Percentiles rank a stretch among this genome's conserved stretches.
phyloP scores from a whole-genome alignment of 2,113 vertebrate species.

The Numenius arquata region DNA sequence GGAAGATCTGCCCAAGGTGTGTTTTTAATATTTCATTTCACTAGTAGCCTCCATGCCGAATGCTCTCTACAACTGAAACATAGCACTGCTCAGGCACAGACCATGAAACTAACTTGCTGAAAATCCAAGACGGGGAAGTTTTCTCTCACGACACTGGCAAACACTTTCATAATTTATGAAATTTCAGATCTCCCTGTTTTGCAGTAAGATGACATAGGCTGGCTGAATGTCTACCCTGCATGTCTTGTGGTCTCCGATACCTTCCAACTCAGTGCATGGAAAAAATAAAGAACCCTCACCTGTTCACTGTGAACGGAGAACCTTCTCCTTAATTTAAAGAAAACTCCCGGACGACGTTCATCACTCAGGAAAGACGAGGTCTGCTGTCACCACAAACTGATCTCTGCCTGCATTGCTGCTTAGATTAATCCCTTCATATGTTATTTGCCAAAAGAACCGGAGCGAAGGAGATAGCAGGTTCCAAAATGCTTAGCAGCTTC shows the following conservation, averaged over 20 bases:
- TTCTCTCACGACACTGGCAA: neutral
- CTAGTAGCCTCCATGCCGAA: neutral
- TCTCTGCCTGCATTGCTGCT: neutral
- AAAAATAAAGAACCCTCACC: neutral
- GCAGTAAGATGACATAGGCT: neutral
- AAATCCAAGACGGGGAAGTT: neutral
- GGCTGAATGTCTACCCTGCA: neutral
- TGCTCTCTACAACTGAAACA: neutral
- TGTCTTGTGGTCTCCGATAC: neutral
- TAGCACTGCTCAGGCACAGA: neutral
- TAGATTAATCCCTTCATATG: rapidly evolving
- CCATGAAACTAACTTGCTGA: neutral
- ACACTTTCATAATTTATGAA: neutral
- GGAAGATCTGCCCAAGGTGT: neutral
- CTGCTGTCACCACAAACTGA: neutral
- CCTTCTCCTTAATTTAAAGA: neutral
- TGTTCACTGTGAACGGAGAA: neutral
- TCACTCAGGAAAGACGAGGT: neutral
- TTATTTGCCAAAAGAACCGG: neutral
- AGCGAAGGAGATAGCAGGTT: neutral
- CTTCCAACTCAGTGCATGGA: neutral
- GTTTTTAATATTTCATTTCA: neutral
- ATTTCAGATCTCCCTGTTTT: neutral
- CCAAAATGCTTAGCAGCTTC: neutral
- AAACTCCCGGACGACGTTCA: neutral